These are phyloP conservation scores for Malacoraja senta DNA, from an alignment of 2,797 vertebrate genomes.

Conservation along the genomic window DNA sequence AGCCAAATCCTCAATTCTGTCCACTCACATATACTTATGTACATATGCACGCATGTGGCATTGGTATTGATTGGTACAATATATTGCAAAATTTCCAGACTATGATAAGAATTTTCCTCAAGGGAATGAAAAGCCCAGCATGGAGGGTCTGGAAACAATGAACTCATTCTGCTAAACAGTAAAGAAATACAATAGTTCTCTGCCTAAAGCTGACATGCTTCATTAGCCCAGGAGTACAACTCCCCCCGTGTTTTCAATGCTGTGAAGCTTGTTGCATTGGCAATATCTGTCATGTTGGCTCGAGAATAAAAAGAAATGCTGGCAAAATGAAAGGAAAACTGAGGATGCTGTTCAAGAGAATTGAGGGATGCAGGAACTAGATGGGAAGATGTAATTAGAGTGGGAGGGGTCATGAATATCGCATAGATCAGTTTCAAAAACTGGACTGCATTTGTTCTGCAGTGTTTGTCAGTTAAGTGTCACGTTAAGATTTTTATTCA, in stretches of 20 bases:
- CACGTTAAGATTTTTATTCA: neutral
- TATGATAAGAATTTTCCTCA: neutral
- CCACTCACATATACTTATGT: neutral
- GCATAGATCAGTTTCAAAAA: neutral
- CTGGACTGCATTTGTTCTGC: neutral
- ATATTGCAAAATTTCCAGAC: slow-evolving; percentile 8
- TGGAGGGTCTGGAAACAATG: slow-evolving; percentile 14
- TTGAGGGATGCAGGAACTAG: neutral
- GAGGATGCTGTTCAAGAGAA: neutral
- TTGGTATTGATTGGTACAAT: neutral
- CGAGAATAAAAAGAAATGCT: neutral
- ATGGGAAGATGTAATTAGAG: neutral
- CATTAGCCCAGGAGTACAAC: slow-evolving; percentile 1
- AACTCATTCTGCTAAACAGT: neutral
- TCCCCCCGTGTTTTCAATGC: neutral
- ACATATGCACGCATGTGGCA: neutral
- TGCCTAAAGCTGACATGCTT: slow-evolving; percentile 23
- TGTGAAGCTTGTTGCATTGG: neutral
- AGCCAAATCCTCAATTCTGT: neutral
- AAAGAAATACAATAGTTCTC: slow-evolving; percentile 29
- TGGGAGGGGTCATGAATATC: neutral
- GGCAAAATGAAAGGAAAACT: neutral
- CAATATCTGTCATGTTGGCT: slow-evolving; percentile 1
- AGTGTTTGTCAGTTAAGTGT: neutral
- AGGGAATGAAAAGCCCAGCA: slow-evolving; percentile 1